A percentile compares a stretch with the other conserved stretches of the same genome.
phyloP scores from a whole-genome alignment of 2,113 vertebrate genomes.

The Scophthalmus maximus region DNA sequence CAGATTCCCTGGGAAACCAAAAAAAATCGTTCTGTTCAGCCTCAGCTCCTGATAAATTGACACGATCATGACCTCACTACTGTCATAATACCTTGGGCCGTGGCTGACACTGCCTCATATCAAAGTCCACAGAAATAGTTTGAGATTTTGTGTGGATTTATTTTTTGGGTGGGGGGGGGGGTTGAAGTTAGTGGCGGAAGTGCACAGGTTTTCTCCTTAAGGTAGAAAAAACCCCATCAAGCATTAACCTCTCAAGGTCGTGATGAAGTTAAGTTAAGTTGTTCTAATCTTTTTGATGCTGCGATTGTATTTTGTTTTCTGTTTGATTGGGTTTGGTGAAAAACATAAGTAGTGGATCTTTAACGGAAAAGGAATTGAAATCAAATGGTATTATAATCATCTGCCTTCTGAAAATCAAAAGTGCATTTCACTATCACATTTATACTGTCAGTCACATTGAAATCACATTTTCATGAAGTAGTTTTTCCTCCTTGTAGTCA shows the following conservation, averaged over 20 bases:
- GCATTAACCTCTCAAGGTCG: neutral
- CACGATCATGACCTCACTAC: conserved; percentile 62
- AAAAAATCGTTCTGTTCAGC: conserved; percentile 69
- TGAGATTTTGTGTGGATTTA: neutral
- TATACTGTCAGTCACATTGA: neutral
- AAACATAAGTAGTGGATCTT: neutral
- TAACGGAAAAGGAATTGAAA: neutral
- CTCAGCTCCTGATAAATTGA: conserved; percentile 71
- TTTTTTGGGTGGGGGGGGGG: neutral
- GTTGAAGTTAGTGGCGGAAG: neutral
- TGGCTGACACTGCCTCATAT: conserved; percentile 48
- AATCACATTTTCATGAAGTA: conserved; percentile 1
- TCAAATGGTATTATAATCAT: conserved; percentile 2
- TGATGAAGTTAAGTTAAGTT: neutral
- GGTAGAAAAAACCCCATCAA: neutral
- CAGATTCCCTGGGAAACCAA: conserved; percentile 77
- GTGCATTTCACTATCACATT: neutral
- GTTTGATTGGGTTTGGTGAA: neutral
- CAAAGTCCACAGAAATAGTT: conserved; percentile 32
- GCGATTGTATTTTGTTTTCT: conserved; percentile 12
- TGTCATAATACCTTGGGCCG: conserved; percentile 56
- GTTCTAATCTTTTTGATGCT: neutral
- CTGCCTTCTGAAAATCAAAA: neutral
- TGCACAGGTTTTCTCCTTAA: neutral
- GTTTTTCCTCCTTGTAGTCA: neutral